These are phyloP conservation scores for Rhagoletis pomonella DNA, from an alignment of 1,140 invertebrate species.

Conservation along the genomic window DNA sequence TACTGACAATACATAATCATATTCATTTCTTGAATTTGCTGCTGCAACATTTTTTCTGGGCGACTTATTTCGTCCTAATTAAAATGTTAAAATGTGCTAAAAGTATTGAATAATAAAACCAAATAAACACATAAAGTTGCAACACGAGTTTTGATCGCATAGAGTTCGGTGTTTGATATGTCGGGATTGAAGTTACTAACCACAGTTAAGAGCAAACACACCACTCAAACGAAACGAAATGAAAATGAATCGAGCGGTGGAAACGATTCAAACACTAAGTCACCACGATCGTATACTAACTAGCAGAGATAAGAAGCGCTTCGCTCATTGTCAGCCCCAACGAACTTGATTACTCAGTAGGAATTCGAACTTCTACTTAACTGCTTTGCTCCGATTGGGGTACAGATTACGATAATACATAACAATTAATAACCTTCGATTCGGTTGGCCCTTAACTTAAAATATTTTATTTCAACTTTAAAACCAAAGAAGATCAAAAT, in stretches of 20 bases:
- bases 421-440: neutral
- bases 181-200: constrained; percentile 18
- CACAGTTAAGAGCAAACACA: constrained; percentile 2
- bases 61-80: too few species aligned
- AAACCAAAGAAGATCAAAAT: neutral
- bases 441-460: neutral
- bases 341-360: constrained; percentile 24
- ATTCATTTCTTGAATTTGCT: too few species aligned
- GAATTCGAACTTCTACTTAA: constrained; percentile 33
- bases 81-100: too few species aligned
- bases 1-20: too few species aligned
- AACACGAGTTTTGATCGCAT: too few species aligned
- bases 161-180: neutral
- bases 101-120: too few species aligned
- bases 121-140: too few species aligned
- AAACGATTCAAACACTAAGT: constrained; percentile 10
- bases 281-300: constrained; percentile 16
- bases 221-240: constrained; percentile 33
- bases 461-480: neutral
- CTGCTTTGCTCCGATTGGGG: neutral
- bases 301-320: neutral
- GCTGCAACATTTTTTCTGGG: too few species aligned
- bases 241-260: constrained; percentile 6
- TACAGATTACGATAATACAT: neutral
- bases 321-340: constrained; percentile 4